These are phyloP conservation scores for Troilus luridus DNA, from an alignment of 2,888 invertebrate species.

Conservation along the genomic window DNA sequence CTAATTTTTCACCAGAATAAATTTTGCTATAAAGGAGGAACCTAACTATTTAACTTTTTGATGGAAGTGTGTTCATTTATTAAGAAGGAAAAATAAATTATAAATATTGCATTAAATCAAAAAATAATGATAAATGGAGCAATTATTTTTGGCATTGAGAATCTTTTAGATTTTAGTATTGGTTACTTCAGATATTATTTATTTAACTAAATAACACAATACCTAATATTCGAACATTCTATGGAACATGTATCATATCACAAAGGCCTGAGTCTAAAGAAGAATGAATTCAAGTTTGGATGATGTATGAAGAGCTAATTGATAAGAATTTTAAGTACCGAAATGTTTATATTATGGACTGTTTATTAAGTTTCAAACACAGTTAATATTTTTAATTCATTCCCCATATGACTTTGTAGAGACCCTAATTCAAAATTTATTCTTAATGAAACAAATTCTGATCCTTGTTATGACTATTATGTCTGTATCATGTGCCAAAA, in stretches of 20 bases:
- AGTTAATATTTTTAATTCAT: not conserved
- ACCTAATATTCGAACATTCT: not conserved
- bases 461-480: not conserved
- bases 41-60: not conserved
- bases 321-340: not conserved
- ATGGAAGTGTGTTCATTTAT: not conserved
- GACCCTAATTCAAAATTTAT: not conserved
- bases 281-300: not conserved
- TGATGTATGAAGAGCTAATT: not conserved
- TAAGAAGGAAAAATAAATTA: not conserved
- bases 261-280: slow-evolving; percentile 43
- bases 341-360: not conserved
- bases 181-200: not conserved
- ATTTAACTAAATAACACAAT: not conserved
- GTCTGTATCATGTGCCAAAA: slow-evolving; percentile 16
- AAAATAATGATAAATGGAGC: not conserved
- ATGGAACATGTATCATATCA: slow-evolving; percentile 32
- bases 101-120: not conserved
- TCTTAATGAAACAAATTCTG: not conserved
- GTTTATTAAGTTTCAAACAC: not conserved
- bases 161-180: not conserved
- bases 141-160: not conserved
- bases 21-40: not conserved
- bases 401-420: not conserved
- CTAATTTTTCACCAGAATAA: not conserved